Evolutionary conservation across 2,888 invertebrate species (phyloP), one percentile per base, ranked within the genome.

Genomic region (Horisme vitalbata): DNA sequence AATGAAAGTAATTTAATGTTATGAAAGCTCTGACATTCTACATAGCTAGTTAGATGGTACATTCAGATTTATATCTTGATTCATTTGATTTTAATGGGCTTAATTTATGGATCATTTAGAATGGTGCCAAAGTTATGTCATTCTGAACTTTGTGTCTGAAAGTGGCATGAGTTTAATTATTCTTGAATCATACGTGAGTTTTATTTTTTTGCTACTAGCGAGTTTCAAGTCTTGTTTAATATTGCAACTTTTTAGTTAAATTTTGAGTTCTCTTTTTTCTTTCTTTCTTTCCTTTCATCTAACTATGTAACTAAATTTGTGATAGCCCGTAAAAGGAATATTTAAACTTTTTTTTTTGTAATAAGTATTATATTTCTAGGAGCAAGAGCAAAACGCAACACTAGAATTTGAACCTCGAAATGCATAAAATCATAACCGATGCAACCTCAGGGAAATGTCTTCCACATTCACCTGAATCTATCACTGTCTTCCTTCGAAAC

Each of bases 1-100:
- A 86, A 86, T 83, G 82, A 81, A 76, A 74, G 68, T 80, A 83
- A 83, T 83, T 84, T 83, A 85, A 83, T 78, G 74, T 75, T 80
- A 71, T 73, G 75, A 75, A 68, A 70, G 67, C 61, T 51, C 30
- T 55, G 58, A 55, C 55, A 53, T 3, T 11, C 4, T 11, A 26
- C 5, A 4, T 26, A 26, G 11, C 3, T 24, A 24, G 10, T 10
- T 10, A 24, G 2, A 10, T 10, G 26, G 7, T 13, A 13, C n/a
- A 36, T 35, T 44, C 44, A 21, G 52, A 54, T 55, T 23, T 4
- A 15, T 24, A 55, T 55, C 55, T 41, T 52, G 57, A 57, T 57
- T 57, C 52, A 52, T 57, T 50, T 27, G 47, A 41, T 57, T 54
- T 47, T 57, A 57, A 57, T 57, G 46, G 49, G 9, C 30, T 27